Evolutionary conservation across 1,140 invertebrate species (phyloP).

Genomic region (Acyrthosiphon pisum): DNA sequence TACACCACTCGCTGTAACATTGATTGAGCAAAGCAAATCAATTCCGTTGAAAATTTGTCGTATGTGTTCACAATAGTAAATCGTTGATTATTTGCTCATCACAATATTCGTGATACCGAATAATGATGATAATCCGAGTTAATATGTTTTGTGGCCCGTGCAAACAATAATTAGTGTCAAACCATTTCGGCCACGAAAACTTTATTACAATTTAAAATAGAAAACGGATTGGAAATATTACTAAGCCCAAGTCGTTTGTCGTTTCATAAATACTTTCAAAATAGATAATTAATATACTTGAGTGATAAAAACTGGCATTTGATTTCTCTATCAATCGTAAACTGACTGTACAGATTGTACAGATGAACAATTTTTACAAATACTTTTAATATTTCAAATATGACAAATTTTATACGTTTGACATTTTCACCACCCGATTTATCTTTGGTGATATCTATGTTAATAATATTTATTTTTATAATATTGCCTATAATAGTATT

Average conservation of each 20-base stretch:
- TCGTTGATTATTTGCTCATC: background rate
- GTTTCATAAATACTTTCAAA: background rate
- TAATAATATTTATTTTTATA: background rate
- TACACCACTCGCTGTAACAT: background rate
- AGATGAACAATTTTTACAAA: background rate
- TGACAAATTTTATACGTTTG: background rate
- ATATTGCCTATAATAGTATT: background rate
- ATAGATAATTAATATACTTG: background rate
- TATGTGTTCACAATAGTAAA: background rate
- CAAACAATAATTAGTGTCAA: background rate
- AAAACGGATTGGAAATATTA: background rate
- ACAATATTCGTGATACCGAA: background rate
- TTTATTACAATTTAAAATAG: background rate
- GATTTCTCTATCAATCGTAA: background rate
- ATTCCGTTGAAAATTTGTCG: background rate
- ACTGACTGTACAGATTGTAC: background rate
- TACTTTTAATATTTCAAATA: background rate
- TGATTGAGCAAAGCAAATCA: slow-evolving; percentile 7
- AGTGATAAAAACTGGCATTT: background rate
- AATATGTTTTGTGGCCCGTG: background rate
- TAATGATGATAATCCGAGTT: background rate
- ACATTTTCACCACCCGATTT: background rate
- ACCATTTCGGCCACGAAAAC: background rate
- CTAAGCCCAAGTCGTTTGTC: background rate
- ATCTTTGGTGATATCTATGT: too few relatives aligned